Evolutionary conservation across 2,797 vertebrate species (phyloP), one percentile per base, ranked within the genome.

Genomic region (Otolemur crassicaudatus): DNA sequence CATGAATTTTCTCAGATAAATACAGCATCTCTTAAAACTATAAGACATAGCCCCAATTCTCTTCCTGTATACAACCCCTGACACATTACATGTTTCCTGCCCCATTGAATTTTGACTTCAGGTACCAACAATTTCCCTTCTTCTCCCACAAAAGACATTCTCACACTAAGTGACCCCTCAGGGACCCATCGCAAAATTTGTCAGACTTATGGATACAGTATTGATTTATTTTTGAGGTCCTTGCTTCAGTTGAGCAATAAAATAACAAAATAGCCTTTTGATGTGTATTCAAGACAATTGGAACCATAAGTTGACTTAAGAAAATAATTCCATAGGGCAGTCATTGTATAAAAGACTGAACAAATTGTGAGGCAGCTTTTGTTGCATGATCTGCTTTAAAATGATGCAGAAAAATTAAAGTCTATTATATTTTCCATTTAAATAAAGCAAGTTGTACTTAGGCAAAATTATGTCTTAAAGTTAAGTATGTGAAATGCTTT

Each of bases 271-370:
- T 69, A 69, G 20, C 25, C 5, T n/a, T 49, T 5, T 29, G 58
- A 49, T 20, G 20, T 79, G 1, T 83, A 83, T 31, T 81, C 79
- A 92, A 97, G 83, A 79, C 75, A 27, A 96, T 92, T 97, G 72
- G 73, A 97, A 94, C 1, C 16, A 97, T 61, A 34, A 94, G 94
- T 40, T 72, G 91, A 63, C 11, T 97, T 94, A 34, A 65, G 40
- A 96, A 97, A 97, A 98, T 80, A 96, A 96, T 96, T 83, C 20
- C 94, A 5, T 77, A 82, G 96, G 90, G 94, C 19, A 29, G 75
- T 22, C 69, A 53, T 84, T 92, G 43, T 69, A 94, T 61, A 84
- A 53, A 97, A 95, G 82, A 73, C 8, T 53, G 56, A 34, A 61
- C 34, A 1, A 65, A 27, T 60, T 12, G 5, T 5, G 10, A 7